phyloP scores from a whole-genome alignment of 2,888 invertebrate species.

The Entomobrya proxima region DNA sequence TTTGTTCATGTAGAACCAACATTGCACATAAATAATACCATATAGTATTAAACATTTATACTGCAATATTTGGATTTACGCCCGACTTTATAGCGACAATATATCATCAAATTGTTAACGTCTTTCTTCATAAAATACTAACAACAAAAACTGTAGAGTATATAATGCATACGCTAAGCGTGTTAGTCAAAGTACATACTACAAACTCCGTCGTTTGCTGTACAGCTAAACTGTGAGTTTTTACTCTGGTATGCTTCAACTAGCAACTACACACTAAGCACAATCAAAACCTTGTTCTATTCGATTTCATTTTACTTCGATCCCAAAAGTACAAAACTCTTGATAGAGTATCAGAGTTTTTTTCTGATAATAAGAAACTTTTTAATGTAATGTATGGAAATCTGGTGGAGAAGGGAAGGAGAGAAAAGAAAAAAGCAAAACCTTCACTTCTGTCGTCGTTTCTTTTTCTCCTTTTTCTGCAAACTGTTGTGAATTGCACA shows the following conservation, averaged over 20 bases:
- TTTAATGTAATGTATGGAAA: conserved; percentile 31
- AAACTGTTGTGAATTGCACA: conserved; percentile 39
- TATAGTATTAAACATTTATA: too few species aligned
- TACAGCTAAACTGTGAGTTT: background rate
- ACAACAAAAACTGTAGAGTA: too few species aligned
- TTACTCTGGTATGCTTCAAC: background rate
- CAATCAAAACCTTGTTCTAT: too few species aligned
- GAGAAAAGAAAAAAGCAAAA: background rate
- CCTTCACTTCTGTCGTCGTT: background rate
- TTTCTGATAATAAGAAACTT: conserved; percentile 2
- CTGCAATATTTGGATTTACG: too few species aligned
- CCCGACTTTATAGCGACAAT: too few species aligned
- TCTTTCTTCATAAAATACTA: background rate
- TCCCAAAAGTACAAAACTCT: background rate
- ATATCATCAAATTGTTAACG: background rate
- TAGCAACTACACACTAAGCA: background rate
- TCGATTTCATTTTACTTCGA: conserved; percentile 15
- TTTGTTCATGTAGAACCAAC: too few species aligned
- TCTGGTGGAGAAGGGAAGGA: background rate
- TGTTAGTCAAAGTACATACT: background rate
- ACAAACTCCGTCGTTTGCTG: background rate
- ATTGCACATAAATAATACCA: too few species aligned
- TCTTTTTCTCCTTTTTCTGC: conserved; percentile 7
- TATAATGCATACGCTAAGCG: background rate
- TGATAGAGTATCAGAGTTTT: background rate